Evolutionary conservation across 2,113 vertebrate species (phyloP), one percentile per base, ranked within the genome.

Genomic region (Sclerurus mexicanus): DNA sequence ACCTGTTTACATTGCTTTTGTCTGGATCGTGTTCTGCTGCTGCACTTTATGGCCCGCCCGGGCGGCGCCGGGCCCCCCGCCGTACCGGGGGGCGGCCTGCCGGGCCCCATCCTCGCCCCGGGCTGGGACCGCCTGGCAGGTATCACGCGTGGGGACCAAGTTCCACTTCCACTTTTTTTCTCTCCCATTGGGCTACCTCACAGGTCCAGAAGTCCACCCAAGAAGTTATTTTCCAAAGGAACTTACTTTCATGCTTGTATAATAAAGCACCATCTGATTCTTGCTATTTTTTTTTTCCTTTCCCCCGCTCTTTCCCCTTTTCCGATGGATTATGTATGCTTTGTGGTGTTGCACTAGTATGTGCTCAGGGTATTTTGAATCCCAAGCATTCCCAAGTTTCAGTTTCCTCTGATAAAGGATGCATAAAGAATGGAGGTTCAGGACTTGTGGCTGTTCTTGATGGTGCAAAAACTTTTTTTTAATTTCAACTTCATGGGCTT

Each of bases 281-380:
- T 95, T 90, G 86, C 73, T 74, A 1, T 75, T 80, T 69, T 75
- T 80, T 69, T 93, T 89, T 35, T n/a, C 6, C 5, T 42, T 42
- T 14, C 7, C 7, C 30, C 4, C 4, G 3, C 16, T 28, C 18
- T 14, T 8, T 62, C 16, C 35, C 42, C 39, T 62, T 59, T 84
- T 74, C 90, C 1, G 7, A 66, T 71, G 91, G 95, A 84, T 91
- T 79, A 55, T 92, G 79, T 95, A 81, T 95, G 83, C 93, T 90
- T 94, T 89, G 97, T 97, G 96, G 95, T 97, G 88, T 96, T 97
- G 97, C 96, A 97, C 97, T 97, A 95, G 81, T 96, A 96, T 95
- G 97, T 97, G 97, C 98, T 98, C 98, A 98, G 98, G 98, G 98
- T 98, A 95, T 98, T 97, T 98, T 97, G 97, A 97, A 97, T 97